Evolutionary conservation across 1,140 invertebrate species (phyloP), one percentile per base, ranked within the genome.

Genomic region (Leptopilina clavipes): DNA sequence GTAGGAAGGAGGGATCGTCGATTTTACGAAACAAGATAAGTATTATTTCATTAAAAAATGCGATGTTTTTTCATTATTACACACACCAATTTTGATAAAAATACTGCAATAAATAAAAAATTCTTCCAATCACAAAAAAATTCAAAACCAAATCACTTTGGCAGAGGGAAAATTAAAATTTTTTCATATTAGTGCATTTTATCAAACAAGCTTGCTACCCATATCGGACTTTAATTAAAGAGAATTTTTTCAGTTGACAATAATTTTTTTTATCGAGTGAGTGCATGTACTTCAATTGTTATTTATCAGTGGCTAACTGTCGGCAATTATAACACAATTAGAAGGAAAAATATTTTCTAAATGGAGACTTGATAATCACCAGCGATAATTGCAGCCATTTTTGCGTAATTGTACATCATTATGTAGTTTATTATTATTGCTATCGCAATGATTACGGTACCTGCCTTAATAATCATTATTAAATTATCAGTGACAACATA

Each of bases 291-390:
- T 65, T 65, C 3, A 37, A 31, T 65, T 14, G 25, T 31, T 31
- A 65, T 31, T 65, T 65, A 65, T 65, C 22, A 65, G 22, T 65
- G 59, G 14, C 59, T 37, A 65, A 65, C 25, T 31, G 59, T 65
- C 22, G 59, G 59, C 59, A 65, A 25, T 37, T 37, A 65, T 25
- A 65, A 65, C 12, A 14, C 22, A 65, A 65, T 65, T 31, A 65
- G 59, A 14, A 65, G 59, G n/a, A 65, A 65, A 31, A 10, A 37
- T 65, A 31, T 14, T 65, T 65, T 65, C 11, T 65, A 65, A 65
- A 65, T 31, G 12, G 59, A 31, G 22, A 65, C 59, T 65, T 65
- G 12, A 19, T 65, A 65, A 65, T 65, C 22, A 22, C 19, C 12
- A 12, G 12, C 25, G 59, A n/a, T 65, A 65, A 65, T 65, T 37